Base-by-base conservation (phyloP, 2,113 vertebrate species). In the Rhagologus leucostigma region DNA sequence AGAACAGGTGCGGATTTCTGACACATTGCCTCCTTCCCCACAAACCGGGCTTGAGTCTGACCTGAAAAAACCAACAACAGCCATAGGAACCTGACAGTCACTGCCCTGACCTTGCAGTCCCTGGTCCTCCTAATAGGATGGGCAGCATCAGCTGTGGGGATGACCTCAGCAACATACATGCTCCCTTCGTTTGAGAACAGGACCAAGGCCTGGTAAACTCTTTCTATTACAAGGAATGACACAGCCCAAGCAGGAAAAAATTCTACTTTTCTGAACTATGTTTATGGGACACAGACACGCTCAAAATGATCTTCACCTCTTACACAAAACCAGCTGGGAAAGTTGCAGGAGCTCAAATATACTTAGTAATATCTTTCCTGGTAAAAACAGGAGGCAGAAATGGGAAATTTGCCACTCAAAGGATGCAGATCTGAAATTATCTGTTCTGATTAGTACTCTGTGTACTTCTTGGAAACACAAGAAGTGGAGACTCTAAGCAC, bases 391-490 rank as follows among this genome's bases (percentile, higher is more conserved):
- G 86, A 96, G 49, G 60, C 47, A 90, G 55, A 75, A 32, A 37
- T 57, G 41, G 85, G 90, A 95, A 96, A 84, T 71, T 26, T 95
- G 74, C 94, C 94, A 78, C 91, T 74, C 57, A 42, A 16, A 81
- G 68, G 89, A 95, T 88, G 90, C 53, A 62, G 49, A 83, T 90
- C 86, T 64, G 42, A 91, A 93, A 91, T 35, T 65, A 60, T 84
- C 89, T 87, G 46, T 39, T 84, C 87, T 77, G 69, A 79, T 83
- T 59, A 94, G 92, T 67, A 92, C 76, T 86, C n/a, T 47, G 5
- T 42, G 76, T 93, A 79, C 88, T 87, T 71, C 74, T 89, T 55
- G 47, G 39, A 93, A 81, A 89, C 55, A 74, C 0, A 10, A 27
- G n/a, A 59, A 74, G 27, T 6, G 42, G 56, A 85, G 57, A 91